Percentiles rank a stretch among this genome's conserved stretches.
phyloP scores from a whole-genome alignment of 1,140 invertebrate genomes.

The Tyrophagus putrescentiae region DNA sequence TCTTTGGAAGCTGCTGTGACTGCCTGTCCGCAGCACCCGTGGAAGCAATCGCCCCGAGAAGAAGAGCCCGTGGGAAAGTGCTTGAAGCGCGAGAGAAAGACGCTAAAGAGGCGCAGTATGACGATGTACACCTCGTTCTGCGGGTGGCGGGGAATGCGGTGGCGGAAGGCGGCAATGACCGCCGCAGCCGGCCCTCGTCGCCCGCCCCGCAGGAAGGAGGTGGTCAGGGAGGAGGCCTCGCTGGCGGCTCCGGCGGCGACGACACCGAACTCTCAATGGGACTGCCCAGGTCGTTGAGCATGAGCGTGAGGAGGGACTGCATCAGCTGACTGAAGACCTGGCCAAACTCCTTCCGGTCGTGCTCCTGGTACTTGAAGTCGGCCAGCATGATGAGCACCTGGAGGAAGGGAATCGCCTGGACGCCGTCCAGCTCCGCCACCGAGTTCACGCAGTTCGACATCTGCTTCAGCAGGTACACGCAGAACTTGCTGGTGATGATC shows the following conservation, averaged over 20 bases:
- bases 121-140: slow-evolving; percentile 68
- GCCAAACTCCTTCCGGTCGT: slow-evolving; percentile 9
- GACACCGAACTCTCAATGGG: too few relatives aligned
- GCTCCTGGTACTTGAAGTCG: slow-evolving; percentile 5
- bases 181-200: slow-evolving; percentile 55
- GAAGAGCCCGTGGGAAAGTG: neutral
- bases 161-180: too few relatives aligned
- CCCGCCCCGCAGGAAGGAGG: slow-evolving; percentile 54
- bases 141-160: slow-evolving; percentile 41
- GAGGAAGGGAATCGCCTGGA: slow-evolving; percentile 72
- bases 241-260: slow-evolving; percentile 68
- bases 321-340: neutral
- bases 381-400: slow-evolving; percentile 42
- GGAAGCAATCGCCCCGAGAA: neutral
- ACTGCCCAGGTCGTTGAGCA: too few relatives aligned
- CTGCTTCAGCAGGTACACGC: slow-evolving; percentile 49
- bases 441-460: slow-evolving; percentile 47
- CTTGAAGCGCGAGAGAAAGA: slow-evolving; percentile 61
- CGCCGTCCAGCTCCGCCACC: slow-evolving; percentile 49
- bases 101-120: slow-evolving; percentile 61
- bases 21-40: too few relatives aligned
- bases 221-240: slow-evolving; percentile 51
- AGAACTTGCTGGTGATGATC: slow-evolving; percentile 43
- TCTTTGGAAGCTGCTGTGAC: too few relatives aligned
- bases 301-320: slow-evolving; percentile 20